Conservation (phyloP, 1,140 invertebrate genomes). For the Liolophura sinensis region DNA sequence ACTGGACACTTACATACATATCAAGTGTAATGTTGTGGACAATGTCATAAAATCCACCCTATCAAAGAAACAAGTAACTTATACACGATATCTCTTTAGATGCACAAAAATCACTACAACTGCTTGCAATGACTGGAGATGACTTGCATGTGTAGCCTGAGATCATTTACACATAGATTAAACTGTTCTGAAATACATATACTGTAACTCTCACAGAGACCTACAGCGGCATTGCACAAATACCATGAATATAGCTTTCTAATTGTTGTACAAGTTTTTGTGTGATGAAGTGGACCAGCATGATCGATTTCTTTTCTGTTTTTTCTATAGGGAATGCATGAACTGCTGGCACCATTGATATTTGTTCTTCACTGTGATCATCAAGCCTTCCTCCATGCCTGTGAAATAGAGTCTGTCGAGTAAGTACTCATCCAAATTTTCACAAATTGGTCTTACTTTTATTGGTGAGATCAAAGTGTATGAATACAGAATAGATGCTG, state of each 20-base stretch:
- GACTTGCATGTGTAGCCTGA: not conserved
- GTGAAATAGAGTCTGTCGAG: slow-evolving; percentile 56
- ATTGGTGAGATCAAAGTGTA: slow-evolving; percentile 4
- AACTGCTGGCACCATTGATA: slow-evolving; percentile 75
- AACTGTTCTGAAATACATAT: slow-evolving; percentile 7
- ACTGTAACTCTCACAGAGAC: no score
- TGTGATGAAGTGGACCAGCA: not conserved
- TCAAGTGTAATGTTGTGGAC: no score
- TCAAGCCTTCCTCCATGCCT: slow-evolving; percentile 65
- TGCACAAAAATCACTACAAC: no score
- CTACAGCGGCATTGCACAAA: no score
- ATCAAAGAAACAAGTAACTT: no score
- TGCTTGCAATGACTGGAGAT: no score
- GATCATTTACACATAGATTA: slow-evolving; percentile 3
- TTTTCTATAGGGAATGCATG: slow-evolving; percentile 75
- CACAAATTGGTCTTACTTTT: slow-evolving; percentile 11
- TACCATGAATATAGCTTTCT: not conserved
- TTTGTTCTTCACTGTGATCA: slow-evolving; percentile 76
- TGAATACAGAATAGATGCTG: no score
- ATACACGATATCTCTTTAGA: no score
- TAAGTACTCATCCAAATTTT: slow-evolving; percentile 40
- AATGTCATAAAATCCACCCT: no score
- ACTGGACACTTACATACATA: no score
- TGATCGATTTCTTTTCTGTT: slow-evolving; percentile 1
- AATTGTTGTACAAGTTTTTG: not conserved